Conservation (phyloP, 2,113 vertebrate genomes). For the Spheniscus mendiculus region DNA sequence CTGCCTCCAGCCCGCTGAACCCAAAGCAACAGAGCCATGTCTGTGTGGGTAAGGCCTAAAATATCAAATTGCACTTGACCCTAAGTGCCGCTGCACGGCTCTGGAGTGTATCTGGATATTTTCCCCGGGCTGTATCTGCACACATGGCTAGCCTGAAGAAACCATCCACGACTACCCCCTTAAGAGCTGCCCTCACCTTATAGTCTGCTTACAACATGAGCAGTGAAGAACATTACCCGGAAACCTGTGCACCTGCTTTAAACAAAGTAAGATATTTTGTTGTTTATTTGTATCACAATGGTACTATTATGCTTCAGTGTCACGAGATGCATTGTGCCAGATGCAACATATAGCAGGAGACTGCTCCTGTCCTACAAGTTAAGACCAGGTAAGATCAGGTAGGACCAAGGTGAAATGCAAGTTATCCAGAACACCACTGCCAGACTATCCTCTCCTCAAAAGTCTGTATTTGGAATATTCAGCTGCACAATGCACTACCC, state of each 20-base stretch:
- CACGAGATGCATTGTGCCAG: not conserved
- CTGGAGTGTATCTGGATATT: not conserved
- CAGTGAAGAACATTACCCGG: not conserved
- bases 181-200: not conserved
- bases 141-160: not conserved
- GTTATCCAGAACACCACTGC: not conserved
- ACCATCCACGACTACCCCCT: not conserved
- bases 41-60: not conserved
- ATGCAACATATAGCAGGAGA: rapidly evolving
- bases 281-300: not conserved
- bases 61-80: not conserved
- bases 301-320: not conserved
- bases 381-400: not conserved
- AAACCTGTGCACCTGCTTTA: not conserved
- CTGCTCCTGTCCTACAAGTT: not conserved
- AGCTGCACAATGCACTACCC: not conserved
- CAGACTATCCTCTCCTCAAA: not conserved
- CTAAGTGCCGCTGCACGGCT: rapidly evolving
- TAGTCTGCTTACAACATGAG: not conserved
- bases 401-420: not conserved
- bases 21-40: too few relatives aligned
- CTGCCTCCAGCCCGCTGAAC: not conserved
- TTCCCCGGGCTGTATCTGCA: too few relatives aligned
- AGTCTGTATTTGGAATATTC: not conserved
- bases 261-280: not conserved